A percentile compares a stretch with the other conserved stretches of the same genome.
Evolutionary conservation across 2,113 vertebrate species (phyloP).

Genomic region (Meles meles): DNA sequence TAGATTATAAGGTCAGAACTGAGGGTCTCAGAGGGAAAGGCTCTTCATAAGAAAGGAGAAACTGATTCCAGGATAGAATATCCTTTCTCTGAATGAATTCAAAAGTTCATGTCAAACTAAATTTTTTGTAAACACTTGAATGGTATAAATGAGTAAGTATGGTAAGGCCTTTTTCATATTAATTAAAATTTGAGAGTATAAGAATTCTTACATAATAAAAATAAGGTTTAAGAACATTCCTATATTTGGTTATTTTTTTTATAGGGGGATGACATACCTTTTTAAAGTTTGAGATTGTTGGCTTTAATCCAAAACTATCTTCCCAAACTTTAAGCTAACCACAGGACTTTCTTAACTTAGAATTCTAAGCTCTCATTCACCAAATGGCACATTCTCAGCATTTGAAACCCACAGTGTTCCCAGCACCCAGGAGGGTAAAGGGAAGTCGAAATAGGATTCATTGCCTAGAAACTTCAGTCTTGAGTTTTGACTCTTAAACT

Average conservation of each 20-base stretch:
- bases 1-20: not conserved
- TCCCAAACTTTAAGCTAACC: not conserved
- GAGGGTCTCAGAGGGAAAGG: not conserved
- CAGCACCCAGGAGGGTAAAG: not conserved
- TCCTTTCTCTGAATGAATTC: not conserved
- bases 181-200: not conserved
- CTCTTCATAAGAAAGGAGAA: not conserved
- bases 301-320: not conserved
- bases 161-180: not conserved
- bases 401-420: not conserved
- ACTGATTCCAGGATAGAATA: not conserved
- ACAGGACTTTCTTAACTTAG: not conserved
- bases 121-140: not conserved
- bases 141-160: not conserved
- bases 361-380: not conserved
- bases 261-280: not conserved
- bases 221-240: not conserved
- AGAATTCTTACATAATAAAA: not conserved
- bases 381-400: not conserved
- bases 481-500: not conserved
- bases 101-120: not conserved
- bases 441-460: not conserved
- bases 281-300: not conserved
- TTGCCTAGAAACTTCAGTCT: not conserved
- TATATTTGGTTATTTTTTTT: not conserved